phyloP scores from a whole-genome alignment of 2,888 invertebrate species.

The Plebejus anna region DNA sequence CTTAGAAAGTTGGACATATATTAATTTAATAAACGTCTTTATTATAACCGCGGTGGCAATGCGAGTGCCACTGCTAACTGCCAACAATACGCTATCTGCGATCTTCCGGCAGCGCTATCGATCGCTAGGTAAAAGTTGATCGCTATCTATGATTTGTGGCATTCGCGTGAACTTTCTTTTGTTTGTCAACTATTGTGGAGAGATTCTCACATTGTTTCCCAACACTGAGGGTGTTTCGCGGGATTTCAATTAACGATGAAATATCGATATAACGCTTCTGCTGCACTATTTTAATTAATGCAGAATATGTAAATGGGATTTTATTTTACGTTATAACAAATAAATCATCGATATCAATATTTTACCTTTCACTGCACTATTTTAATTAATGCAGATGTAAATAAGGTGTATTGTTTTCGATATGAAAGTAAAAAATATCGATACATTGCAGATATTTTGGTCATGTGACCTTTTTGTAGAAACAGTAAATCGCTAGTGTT shows the following conservation, averaged over 20 bases:
- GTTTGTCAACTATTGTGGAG: conserved; percentile 30
- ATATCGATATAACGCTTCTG: background rate
- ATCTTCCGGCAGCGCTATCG: conserved; percentile 30
- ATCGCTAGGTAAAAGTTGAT: conserved; percentile 39
- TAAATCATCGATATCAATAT: background rate
- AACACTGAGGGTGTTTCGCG: background rate
- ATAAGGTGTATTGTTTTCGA: background rate
- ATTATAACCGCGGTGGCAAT: conserved; percentile 23
- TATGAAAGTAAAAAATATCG: background rate
- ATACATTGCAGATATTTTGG: background rate
- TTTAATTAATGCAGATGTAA: background rate
- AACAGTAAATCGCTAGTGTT: background rate
- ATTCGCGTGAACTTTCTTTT: conserved; percentile 39
- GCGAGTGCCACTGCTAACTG: conserved; percentile 21
- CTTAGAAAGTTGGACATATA: background rate
- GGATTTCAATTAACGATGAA: background rate
- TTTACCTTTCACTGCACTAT: too few species aligned
- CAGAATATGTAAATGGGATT: background rate
- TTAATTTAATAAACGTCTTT: conserved; percentile 17
- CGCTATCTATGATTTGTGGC: conserved; percentile 42
- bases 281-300: background rate
- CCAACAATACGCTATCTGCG: conserved; percentile 34
- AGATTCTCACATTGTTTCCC: conserved; percentile 21
- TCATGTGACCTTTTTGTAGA: conserved; percentile 3
- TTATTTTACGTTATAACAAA: background rate